A percentile compares a stretch with the other conserved stretches of the same genome.
These are phyloP conservation scores for Dicerorhinus sumatrensis DNA, from an alignment of 2,113 vertebrate species.

Conservation along the genomic window DNA sequence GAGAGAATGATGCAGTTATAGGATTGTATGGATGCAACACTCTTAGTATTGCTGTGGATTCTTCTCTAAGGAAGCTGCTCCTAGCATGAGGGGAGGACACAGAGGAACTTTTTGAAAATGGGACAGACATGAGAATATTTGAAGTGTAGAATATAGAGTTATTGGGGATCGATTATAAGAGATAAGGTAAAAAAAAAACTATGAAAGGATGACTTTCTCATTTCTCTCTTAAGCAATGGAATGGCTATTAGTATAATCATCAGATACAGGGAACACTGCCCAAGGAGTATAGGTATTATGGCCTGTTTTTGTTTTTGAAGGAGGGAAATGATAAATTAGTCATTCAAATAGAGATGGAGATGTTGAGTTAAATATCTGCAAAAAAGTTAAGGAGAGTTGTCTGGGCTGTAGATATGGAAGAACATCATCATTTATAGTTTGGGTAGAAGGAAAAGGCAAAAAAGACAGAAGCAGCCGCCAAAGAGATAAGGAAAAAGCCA, in stretches of 20 bases:
- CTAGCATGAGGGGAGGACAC: not conserved
- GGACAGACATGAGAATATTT: not conserved
- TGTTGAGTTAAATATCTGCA: not conserved
- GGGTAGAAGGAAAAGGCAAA: not conserved
- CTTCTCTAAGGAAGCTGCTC: not conserved
- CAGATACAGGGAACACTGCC: not conserved
- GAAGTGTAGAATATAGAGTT: not conserved
- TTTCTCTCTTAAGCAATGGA: not conserved
- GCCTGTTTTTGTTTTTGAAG: not conserved
- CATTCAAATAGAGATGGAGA: not conserved
- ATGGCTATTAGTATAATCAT: not conserved
- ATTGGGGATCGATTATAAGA: not conserved
- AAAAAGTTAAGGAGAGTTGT: not conserved
- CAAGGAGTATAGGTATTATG: not conserved
- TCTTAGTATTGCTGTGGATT: not conserved
- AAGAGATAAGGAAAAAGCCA: not conserved
- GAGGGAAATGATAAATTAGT: not conserved
- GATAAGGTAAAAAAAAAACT: not conserved
- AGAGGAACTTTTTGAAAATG: not conserved
- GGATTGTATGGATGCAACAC: not conserved
- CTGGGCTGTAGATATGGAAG: not conserved
- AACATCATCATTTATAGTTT: not conserved
- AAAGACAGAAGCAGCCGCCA: not conserved
- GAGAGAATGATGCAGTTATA: not conserved
- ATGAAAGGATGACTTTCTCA: not conserved